Base-by-base conservation (phyloP, 1,140 invertebrate genomes). In the Meloidogyne exigua region DNA sequence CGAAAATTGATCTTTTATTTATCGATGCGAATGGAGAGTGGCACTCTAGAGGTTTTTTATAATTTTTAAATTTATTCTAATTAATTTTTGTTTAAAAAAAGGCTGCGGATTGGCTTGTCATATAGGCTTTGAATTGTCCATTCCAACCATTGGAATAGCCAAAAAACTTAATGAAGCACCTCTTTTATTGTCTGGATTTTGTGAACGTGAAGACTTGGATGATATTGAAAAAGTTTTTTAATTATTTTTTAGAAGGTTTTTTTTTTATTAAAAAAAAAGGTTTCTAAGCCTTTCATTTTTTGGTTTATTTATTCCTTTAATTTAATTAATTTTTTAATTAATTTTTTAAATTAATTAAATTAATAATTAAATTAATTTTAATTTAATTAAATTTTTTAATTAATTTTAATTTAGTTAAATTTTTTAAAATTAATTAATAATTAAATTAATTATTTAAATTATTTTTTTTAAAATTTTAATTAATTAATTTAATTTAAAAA, bases 1-100 rank as follows among this genome's bases (percentile, higher is more conserved):
- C 72, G 1, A 62, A 39, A 72, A 67, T 82, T 66, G 79, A 81
- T 70, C 5, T 81, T 4, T 12, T 82, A 9, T 69, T 82, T 23
- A 68, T 82, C 42, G 80, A 82, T 65, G 80, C 82, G 25, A 82
- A 82, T 76, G 80, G 81, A 28, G 25, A 32, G 70, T 83, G 65
- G 70, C 80, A 82, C 49, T 71, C 72, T 18, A 62, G 80, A 78
- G 66, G 79, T 79, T 63, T 21, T 26, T 42, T 36, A 21, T 12
- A n/a, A 36, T 79, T 25, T 21, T 25, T 15, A 42, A 18, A 42
- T 11, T 63, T 66, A 21, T 25, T 18, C 44, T 68, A 32, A 21
- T 26, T 26, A n/a, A n/a, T n/a, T n/a, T n/a, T n/a, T n/a, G n/a
- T n/a, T 64, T 36, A 32, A 32, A 32, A 32, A 75, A n/a, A 79